These are phyloP conservation scores for Thaumetopoea pityocampa DNA, from an alignment of 1,140 invertebrate species.

Conservation along the genomic window DNA sequence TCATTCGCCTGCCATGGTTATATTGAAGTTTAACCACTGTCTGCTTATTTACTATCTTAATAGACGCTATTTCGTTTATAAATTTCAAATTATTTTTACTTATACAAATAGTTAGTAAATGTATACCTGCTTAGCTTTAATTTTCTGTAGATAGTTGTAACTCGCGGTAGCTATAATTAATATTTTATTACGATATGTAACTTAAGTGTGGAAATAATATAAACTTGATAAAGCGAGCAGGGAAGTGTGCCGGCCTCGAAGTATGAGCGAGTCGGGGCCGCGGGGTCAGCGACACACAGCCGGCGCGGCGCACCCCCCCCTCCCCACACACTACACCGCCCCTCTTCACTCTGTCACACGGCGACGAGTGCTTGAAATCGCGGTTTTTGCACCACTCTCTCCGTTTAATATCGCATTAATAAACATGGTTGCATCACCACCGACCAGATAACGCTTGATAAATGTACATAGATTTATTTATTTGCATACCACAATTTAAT, in stretches of 20 bases:
- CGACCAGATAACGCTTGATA: too few species aligned
- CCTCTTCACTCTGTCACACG: conserved; percentile 10
- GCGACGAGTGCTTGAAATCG: conserved; percentile 16
- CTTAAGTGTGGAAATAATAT: conserved; percentile 10
- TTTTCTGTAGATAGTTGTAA: too few species aligned
- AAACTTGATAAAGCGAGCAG: conserved; percentile 27
- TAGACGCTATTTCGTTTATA: background rate
- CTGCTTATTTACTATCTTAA: background rate
- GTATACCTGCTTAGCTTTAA: too few species aligned
- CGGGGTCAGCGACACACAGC: conserved; percentile 64
- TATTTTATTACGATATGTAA: too few species aligned
- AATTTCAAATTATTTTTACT: too few species aligned
- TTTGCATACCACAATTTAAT: too few species aligned
- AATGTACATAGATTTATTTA: too few species aligned
- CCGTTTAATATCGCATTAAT: conserved; percentile 8
- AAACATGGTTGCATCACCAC: too few species aligned
- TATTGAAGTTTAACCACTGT: background rate
- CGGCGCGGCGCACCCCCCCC: conserved; percentile 34
- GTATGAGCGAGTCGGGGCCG: conserved; percentile 49
- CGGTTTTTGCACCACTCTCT: conserved; percentile 11
- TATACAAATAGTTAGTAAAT: too few species aligned
- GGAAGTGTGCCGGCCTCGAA: conserved; percentile 45
- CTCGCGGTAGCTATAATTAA: too few species aligned
- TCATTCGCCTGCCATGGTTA: conserved; percentile 2
- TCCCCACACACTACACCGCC: conserved; percentile 27